Evolutionary conservation across 2,113 vertebrate species (phyloP).

Genomic region (human): DNA sequence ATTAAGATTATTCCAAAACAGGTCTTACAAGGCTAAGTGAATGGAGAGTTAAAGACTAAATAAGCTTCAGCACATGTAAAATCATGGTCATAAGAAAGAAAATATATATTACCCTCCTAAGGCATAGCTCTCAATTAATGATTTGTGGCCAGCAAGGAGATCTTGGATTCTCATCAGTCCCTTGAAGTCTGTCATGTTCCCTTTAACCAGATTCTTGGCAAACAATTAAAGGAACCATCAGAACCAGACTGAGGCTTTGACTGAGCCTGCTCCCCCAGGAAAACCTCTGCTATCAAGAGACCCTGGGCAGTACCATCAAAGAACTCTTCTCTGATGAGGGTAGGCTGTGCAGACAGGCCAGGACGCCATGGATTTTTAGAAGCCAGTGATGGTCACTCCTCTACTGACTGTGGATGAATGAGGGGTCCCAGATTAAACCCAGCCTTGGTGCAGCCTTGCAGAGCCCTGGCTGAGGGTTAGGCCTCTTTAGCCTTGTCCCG

Average conservation of each 20-base stretch:
- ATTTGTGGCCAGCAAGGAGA: not conserved
- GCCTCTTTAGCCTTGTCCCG: not conserved
- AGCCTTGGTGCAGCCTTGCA: not conserved
- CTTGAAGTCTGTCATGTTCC: not conserved
- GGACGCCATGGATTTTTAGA: not conserved
- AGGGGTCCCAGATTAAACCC: not conserved
- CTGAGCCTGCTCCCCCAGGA: not conserved
- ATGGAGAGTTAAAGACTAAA: not conserved
- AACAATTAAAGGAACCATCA: conserved; percentile 27
- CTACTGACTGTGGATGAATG: not conserved
- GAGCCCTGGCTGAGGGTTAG: no score
- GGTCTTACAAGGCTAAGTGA: not conserved
- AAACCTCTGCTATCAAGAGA: not conserved
- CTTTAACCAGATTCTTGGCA: conserved; percentile 45
- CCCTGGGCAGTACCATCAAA: not conserved
- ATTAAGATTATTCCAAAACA: not conserved
- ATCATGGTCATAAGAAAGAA: not conserved
- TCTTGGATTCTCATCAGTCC: not conserved
- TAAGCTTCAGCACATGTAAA: conserved; percentile 17
- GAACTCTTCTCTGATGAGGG: not conserved
- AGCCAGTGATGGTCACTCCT: not conserved
- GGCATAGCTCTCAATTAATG: not conserved
- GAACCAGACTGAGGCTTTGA: not conserved
- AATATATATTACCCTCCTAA: not conserved
- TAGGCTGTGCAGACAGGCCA: not conserved